These are phyloP conservation scores for Galagoides demidoff DNA, from an alignment of 2,797 vertebrate species.

Conservation along the genomic window DNA sequence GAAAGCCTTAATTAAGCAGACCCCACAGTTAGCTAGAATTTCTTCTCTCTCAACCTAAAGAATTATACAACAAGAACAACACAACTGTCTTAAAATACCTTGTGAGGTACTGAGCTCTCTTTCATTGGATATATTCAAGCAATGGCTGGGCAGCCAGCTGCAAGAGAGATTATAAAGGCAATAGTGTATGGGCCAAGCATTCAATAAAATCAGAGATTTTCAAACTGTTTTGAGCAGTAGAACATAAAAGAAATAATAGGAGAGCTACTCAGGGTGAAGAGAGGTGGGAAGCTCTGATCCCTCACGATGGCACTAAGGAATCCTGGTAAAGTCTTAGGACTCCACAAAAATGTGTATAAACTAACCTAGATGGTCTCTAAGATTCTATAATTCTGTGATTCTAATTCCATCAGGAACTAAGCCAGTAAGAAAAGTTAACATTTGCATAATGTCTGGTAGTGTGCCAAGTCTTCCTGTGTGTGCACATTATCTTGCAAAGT, in stretches of 20 bases:
- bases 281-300: not conserved
- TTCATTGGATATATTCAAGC: conserved; percentile 18
- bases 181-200: not conserved
- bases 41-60: conserved; percentile 36
- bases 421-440: not conserved
- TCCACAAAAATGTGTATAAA: not conserved
- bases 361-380: not conserved
- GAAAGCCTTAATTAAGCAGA: conserved; percentile 20
- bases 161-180: not conserved
- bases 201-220: not conserved
- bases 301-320: not conserved
- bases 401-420: not conserved
- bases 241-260: not conserved
- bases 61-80: not conserved
- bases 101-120: not conserved
- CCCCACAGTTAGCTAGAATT: not conserved
- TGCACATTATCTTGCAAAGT: not conserved
- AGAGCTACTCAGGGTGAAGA: not conserved
- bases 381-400: not conserved
- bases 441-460: not conserved
- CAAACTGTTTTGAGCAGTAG: conserved; percentile 2
- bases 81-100: conserved; percentile 9
- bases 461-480: not conserved
- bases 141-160: not conserved
- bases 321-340: not conserved